Conservation (phyloP, 2,113 vertebrate genomes). For the Piprites chloris region DNA sequence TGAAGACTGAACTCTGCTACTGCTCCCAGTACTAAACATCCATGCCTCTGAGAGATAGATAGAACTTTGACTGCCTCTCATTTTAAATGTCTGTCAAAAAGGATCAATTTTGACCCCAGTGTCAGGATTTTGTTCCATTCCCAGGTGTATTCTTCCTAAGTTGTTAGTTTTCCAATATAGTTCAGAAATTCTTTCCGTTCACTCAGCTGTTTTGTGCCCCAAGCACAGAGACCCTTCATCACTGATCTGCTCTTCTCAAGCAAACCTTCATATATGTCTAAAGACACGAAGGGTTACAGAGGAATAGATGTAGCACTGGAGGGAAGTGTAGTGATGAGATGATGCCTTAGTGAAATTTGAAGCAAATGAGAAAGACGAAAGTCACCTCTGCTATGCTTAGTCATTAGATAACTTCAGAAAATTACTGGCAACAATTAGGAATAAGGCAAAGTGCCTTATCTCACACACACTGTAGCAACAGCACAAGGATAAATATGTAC, state of each 20-base stretch:
- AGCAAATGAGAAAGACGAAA: not conserved
- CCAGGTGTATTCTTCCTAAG: not conserved
- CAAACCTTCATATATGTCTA: not conserved
- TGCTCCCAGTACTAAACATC: not conserved
- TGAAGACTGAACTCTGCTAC: not conserved
- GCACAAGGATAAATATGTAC: not conserved
- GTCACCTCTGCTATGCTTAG: not conserved
- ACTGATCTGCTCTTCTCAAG: not conserved
- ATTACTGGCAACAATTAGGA: not conserved
- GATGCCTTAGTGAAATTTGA: not conserved
- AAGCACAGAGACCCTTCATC: rapidly evolving
- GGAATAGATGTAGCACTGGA: not conserved
- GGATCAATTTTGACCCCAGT: not conserved
- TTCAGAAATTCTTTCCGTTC: not conserved
- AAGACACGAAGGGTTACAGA: not conserved
- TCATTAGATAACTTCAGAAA: not conserved
- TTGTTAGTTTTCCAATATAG: not conserved
- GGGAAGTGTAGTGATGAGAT: not conserved
- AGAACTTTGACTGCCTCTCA: not conserved
- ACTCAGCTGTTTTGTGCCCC: not conserved
- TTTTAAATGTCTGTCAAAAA: not conserved
- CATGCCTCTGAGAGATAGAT: not conserved
- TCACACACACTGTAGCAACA: not conserved
- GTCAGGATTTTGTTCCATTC: not conserved
- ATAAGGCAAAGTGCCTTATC: not conserved